Percentiles rank a stretch among this genome's conserved stretches.
Evolutionary conservation across 2,113 vertebrate genomes (phyloP).

Genomic region (Upupa epops): DNA sequence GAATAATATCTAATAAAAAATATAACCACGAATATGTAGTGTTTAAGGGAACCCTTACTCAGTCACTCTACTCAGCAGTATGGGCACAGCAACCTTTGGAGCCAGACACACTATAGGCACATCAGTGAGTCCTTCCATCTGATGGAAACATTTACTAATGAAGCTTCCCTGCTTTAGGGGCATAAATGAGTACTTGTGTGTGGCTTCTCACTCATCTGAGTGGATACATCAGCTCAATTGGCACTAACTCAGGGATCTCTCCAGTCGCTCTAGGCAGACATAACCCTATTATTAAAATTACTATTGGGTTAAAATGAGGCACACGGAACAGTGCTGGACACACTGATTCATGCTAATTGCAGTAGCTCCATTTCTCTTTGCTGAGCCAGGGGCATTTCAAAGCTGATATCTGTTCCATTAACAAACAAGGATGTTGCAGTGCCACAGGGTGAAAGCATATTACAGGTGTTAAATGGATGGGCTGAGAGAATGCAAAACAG

Average conservation of each 20-base stretch:
- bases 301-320: background rate
- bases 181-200: background rate
- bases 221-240: background rate
- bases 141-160: background rate
- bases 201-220: background rate
- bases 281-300: slow-evolving; percentile 23
- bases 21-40: fast-evolving
- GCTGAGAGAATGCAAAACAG: background rate
- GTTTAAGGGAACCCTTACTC: background rate
- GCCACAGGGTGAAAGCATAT: background rate
- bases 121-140: background rate
- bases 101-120: fast-evolving
- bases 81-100: background rate
- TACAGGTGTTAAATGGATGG: background rate
- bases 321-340: background rate
- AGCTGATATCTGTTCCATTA: background rate
- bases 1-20: background rate
- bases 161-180: background rate
- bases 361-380: background rate
- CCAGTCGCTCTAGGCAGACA: background rate
- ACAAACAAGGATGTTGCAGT: background rate
- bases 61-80: fast-evolving
- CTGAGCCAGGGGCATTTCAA: background rate
- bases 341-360: background rate
- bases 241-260: background rate